Evolutionary conservation across 2,113 vertebrate species (phyloP).

Genomic region (Casuarius casuarius): DNA sequence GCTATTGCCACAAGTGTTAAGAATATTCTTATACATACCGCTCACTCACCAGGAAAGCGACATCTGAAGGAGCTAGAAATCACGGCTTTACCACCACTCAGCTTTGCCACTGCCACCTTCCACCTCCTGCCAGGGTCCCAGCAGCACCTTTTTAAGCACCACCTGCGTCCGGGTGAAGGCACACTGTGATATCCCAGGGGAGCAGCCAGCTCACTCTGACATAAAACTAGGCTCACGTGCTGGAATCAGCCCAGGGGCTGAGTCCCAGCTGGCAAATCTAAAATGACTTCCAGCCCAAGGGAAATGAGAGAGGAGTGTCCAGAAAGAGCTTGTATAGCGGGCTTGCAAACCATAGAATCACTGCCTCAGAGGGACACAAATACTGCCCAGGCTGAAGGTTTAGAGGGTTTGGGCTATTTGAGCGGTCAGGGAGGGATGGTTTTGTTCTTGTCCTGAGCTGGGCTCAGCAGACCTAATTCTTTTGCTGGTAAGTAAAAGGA

Average conservation of each 20-base stretch:
- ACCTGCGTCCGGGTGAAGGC: neutral
- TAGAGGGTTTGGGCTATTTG: neutral
- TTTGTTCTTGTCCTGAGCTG: neutral
- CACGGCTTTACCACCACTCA: neutral
- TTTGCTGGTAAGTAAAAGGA: neutral
- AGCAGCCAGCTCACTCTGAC: conserved; percentile 29
- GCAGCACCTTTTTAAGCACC: conserved; percentile 12
- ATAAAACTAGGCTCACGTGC: conserved; percentile 3
- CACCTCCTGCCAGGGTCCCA: neutral
- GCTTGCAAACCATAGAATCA: neutral
- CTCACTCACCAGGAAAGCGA: conserved; percentile 46
- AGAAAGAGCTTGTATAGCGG: neutral
- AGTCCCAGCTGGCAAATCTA: conserved; percentile 58
- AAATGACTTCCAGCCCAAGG: conserved; percentile 11
- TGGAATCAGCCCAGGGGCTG: conserved; percentile 32
- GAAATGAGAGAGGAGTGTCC: neutral
- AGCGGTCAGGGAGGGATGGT: neutral
- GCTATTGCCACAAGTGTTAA: neutral
- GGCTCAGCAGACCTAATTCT: neutral
- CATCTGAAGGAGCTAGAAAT: conserved; percentile 31
- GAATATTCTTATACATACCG: conserved; percentile 11
- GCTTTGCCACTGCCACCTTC: neutral
- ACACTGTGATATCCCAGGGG: neutral
- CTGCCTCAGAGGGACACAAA: neutral
- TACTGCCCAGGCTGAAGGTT: neutral